Evolutionary conservation across 2,113 vertebrate genomes (phyloP), one percentile per base, ranked within the genome.

Genomic region (Silurus meridionalis): DNA sequence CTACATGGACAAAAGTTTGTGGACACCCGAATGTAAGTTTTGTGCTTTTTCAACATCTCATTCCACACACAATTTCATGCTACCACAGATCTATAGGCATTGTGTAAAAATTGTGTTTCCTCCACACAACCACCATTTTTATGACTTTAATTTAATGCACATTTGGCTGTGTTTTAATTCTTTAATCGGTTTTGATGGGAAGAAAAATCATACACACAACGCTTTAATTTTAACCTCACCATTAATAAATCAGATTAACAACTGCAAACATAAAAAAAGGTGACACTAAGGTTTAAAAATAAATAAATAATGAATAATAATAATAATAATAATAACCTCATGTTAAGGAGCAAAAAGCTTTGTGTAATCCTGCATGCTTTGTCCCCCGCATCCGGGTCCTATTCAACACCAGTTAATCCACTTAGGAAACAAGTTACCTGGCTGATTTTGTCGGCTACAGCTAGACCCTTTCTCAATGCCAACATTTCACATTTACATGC

Each of bases 131-230:
- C 60, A 25, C 77, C 28, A 69, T 86, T 80, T 80, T 86, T 67
- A 67, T 28, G 63, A 46, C 74, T 69, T 80, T 69, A 11, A 17
- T 74, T 66, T 13, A 13, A 1, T 11, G 72, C 37, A 89, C 67
- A 64, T 82, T 91, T 94, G 94, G 91, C 90, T 88, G 69, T 87
- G 90, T 94, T 94, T 93, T 91, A 93, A 82, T 90, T 81, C 82
- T 19, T 87, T 95, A 94, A 95, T 94, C 92, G 89, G 93, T 92
- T 94, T 95, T 93, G 91, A 84, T 88, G 88, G 86, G 88, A 83
- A 17, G 17, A 8, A 8, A 28, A 55, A 93, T 92, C 37, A 37
- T 37, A 37, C 37, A 89, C 90, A 85, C 57, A 89, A 92, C 91
- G 88, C 71, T 90, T 88, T 94, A 94, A 94, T 94, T 93, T 92